phyloP scores from a whole-genome alignment of 2,113 vertebrate species.

The Caranx melampygus region DNA sequence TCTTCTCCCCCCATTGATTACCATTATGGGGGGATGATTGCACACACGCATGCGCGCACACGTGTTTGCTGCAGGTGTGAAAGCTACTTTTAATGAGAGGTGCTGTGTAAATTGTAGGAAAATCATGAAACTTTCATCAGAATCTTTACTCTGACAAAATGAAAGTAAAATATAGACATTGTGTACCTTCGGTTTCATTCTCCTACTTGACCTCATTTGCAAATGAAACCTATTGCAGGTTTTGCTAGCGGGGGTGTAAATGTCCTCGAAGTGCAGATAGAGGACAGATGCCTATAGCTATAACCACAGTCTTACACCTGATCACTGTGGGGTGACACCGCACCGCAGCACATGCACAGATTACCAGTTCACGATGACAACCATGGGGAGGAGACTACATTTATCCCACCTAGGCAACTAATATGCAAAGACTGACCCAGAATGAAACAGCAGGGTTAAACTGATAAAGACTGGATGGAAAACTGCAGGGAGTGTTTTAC shows the following conservation, averaged over 20 bases:
- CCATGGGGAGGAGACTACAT: slow-evolving; percentile 43
- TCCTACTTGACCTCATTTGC: slow-evolving; percentile 42
- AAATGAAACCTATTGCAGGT: slow-evolving; percentile 29
- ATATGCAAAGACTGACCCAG: slow-evolving; percentile 56
- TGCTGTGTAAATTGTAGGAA: slow-evolving; percentile 41
- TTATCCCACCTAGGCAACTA: slow-evolving; percentile 44
- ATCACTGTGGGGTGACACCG: slow-evolving; percentile 9
- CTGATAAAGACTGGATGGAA: slow-evolving; percentile 54
- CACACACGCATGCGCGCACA: slow-evolving; percentile 33
- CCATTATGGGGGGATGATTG: slow-evolving; percentile 78
- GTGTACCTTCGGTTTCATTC: slow-evolving; percentile 8
- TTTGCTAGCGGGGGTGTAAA: slow-evolving; percentile 27
- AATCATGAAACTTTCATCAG: slow-evolving; percentile 41
- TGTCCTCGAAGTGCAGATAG: slow-evolving; percentile 63
- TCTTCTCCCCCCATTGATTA: slow-evolving; percentile 81
- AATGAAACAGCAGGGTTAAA: slow-evolving; percentile 58
- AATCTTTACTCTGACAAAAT: slow-evolving; percentile 40
- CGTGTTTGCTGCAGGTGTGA: slow-evolving; percentile 62
- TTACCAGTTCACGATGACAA: slow-evolving; percentile 24
- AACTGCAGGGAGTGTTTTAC: slow-evolving; percentile 50
- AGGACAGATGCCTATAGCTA: slow-evolving; percentile 45
- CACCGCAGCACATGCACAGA: slow-evolving; percentile 25
- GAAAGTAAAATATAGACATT: slow-evolving; percentile 41
- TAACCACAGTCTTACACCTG: slow-evolving; percentile 10
- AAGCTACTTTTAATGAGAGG: slow-evolving; percentile 65